Conservation (phyloP, 1,140 invertebrate genomes). For the Alviniconcha marisindica region DNA sequence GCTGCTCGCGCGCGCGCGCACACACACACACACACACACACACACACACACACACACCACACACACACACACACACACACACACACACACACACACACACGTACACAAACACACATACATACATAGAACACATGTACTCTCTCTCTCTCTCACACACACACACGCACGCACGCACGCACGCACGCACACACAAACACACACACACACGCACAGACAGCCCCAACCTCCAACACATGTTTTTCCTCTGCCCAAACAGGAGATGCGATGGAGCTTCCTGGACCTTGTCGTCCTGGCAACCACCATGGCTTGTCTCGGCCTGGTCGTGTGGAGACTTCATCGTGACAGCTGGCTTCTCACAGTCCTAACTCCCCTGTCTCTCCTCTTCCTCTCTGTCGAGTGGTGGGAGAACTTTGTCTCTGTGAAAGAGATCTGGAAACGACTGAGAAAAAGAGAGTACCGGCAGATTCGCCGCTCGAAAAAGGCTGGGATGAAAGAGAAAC, state of each 20-base stretch:
- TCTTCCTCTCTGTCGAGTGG: slow-evolving; percentile 65
- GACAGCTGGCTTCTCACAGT: slow-evolving; percentile 16
- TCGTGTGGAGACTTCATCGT: slow-evolving; percentile 37
- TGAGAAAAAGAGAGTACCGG: slow-evolving; percentile 78
- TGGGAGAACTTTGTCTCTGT: slow-evolving; percentile 71
- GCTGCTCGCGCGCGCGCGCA: no score
- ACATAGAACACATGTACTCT: no score
- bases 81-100: no score
- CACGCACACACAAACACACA: not conserved
- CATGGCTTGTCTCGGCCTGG: slow-evolving; percentile 29
- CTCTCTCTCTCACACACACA: no score
- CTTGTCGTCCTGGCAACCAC: slow-evolving; percentile 30
- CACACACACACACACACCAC: no score
- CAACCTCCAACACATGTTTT: no score
- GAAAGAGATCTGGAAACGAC: slow-evolving; percentile 11
- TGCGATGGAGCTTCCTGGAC: not conserved
- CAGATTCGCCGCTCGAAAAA: not conserved
- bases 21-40: no score
- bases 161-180: not conserved
- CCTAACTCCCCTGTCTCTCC: slow-evolving; percentile 49
- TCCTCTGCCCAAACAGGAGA: not conserved
- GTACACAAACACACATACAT: no score
- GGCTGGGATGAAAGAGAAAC: slow-evolving; percentile 23
- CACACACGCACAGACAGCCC: no score
- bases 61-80: no score